Evolutionary conservation across 2,888 invertebrate genomes (phyloP).

Genomic region (Diabrotica balteata): DNA sequence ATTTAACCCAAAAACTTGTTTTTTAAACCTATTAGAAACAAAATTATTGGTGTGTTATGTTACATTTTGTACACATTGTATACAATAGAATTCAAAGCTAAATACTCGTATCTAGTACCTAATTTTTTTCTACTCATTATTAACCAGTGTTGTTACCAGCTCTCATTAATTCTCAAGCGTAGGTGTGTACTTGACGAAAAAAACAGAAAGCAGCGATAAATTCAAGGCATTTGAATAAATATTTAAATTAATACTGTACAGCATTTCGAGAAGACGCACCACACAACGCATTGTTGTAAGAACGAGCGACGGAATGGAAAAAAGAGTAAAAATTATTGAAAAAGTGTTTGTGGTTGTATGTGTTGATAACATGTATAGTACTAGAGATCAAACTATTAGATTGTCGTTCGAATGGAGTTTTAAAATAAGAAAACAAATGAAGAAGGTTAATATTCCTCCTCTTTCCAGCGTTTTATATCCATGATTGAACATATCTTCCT

Average conservation of each 20-base stretch:
- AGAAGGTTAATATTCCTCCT: too few species aligned
- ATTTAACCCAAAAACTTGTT: too few species aligned
- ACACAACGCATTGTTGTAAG: neutral
- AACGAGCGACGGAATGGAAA: neutral
- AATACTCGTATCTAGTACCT: too few species aligned
- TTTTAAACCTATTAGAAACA: too few species aligned
- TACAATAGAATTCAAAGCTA: too few species aligned
- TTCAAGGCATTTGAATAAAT: slow-evolving; percentile 9
- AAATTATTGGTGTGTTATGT: too few species aligned
- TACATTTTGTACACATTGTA: too few species aligned
- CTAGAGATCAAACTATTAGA: neutral
- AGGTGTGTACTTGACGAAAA: neutral
- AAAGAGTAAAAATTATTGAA: neutral
- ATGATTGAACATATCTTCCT: too few species aligned
- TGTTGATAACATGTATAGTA: slow-evolving; percentile 1
- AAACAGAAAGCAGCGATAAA: slow-evolving; percentile 1
- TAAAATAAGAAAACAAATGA: neutral
- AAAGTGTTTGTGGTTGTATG: neutral
- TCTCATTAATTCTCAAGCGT: neutral
- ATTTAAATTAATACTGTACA: slow-evolving; percentile 8
- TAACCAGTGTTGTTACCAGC: neutral
- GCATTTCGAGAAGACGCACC: neutral
- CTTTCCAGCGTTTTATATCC: too few species aligned
- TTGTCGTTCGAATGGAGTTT: neutral
- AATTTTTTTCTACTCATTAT: neutral